Evolutionary conservation across 2,113 vertebrate genomes (phyloP), one percentile per base, ranked within the genome.

Genomic region (Lutjanus erythropterus): DNA sequence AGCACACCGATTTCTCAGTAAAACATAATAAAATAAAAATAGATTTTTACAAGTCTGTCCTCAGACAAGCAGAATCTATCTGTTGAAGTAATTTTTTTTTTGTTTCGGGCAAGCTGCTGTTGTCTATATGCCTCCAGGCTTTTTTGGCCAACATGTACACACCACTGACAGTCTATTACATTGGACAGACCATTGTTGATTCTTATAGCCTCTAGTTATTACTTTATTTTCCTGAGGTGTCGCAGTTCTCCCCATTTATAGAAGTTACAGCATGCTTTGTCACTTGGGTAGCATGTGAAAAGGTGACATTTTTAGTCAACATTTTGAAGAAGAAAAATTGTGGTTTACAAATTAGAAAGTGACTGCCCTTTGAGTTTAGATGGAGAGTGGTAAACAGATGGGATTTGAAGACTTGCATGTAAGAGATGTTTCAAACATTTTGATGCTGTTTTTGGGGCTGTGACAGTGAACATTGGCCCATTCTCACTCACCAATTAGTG

Each of bases 401-500:
- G 37, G 52, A 74, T 76, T 78, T 77, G 64, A 72, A 75, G 27
- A 47, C 49, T 78, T 31, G 4, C 46, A 58, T 76, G 65, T 46
- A 64, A 42, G 67, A 47, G 29, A 77, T 44, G n/a, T 68, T 89
- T 79, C 50, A 87, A 56, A 77, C 39, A 78, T 56, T 73, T 66
- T 76, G 69, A 71, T 55, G 52, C 50, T 75, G 59, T 73, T 72
- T 80, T 80, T 64, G 53, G 79, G 73, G 75, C 60, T 35, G 41
- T 73, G 79, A 75, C 76, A 72, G 66, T 11, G 14, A 66, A 27
- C 8, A 12, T 35, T 79, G 74, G 55, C 70, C 37, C 27, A 25
- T 73, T 83, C 66, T 86, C 80, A 82, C 47, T 72, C 75, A 16
- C 47, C 74, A 79, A 56, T 85, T 85, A 80, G 56, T 29, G 71